Evolutionary conservation across 2,888 invertebrate genomes (phyloP), one percentile per base, ranked within the genome.

Genomic region (Noctuana brunneofusca): DNA sequence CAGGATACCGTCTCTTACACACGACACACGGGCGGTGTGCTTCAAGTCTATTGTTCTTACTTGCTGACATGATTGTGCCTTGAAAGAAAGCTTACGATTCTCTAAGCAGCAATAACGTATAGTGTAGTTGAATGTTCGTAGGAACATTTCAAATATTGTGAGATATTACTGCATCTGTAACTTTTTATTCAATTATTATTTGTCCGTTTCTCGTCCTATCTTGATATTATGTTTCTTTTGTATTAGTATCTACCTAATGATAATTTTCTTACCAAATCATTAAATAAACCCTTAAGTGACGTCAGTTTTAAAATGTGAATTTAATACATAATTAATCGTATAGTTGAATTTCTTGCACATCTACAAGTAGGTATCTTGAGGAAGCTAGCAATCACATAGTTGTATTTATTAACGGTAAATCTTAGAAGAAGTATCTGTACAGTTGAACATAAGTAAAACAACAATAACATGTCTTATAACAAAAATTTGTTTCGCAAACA

Each of bases 21-120:
- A 56, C 60, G 41, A 50, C 60, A 58, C 49, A 64, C 60, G 53
- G 14, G 38, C 22, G 38, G 46, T 30, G 49, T 35, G 56, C 56
- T 58, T 14, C 22, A 16, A 16, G 46, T 53, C 59, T 52, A 52
- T 30, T 60, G 60, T 54, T 46, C n/a, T 32, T 22, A 16, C 24
- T 22, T 22, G 14, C 30, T 59, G 43, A 43, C 43, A 46, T 43
- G 18, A 52, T 43, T 41, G 41, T 52, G 14, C 18, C 30, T 18
- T 12, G 12, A 22, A 20, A 58, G 41, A 41, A 54, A 54, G 22
- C 54, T 55, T 22, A 24, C 41, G 24, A 14, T 52, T 30, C 52
- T 32, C 52, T 49, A 27, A 27, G 49, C 27, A 49, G 14, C 27
- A 27, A 24, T 49, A 24, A 49, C 8, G 49, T 24, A 14, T 49